A percentile compares a stretch with the other conserved stretches of the same genome.
Conservation (phyloP, 2,888 invertebrate genomes). For the Ectemnius continuus region DNA sequence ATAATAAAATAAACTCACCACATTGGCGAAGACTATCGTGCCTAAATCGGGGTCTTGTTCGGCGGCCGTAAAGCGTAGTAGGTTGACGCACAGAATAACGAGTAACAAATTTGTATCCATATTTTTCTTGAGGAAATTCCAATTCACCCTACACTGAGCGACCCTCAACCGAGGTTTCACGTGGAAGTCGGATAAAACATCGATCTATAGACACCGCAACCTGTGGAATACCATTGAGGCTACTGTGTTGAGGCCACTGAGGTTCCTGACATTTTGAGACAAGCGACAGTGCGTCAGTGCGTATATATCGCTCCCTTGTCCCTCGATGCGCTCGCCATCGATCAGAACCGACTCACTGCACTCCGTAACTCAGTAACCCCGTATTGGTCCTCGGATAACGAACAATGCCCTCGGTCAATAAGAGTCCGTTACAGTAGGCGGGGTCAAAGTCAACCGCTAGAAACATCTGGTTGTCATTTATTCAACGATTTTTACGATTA, state of each 20-base stretch:
- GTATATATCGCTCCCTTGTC: no score
- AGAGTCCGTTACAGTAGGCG: no score
- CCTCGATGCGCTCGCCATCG: no score
- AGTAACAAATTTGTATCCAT: slow-evolving; percentile 29
- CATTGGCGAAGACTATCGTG: slow-evolving; percentile 69
- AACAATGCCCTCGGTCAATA: no score
- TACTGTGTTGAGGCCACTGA: not conserved
- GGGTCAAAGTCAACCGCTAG: no score
- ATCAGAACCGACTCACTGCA: no score
- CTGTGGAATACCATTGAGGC: slow-evolving; percentile 49
- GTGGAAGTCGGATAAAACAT: slow-evolving; percentile 31
- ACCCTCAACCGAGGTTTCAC: slow-evolving; percentile 21
- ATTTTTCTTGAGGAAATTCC: not conserved
- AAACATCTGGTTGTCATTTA: no score
- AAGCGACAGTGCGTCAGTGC: no score
- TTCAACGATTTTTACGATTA: no score
- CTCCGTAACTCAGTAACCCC: no score
- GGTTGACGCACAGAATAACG: slow-evolving; percentile 12
- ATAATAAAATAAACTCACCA: slow-evolving; percentile 67
- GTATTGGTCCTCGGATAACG: no score
- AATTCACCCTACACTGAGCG: slow-evolving; percentile 8
- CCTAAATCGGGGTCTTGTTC: slow-evolving; percentile 59
- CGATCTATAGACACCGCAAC: slow-evolving; percentile 44
- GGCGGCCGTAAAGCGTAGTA: slow-evolving; percentile 16
- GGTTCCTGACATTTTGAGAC: slow-evolving; percentile 12